Evolutionary conservation across 2,113 vertebrate genomes (phyloP).

Genomic region (Gymnobelideus leadbeateri): DNA sequence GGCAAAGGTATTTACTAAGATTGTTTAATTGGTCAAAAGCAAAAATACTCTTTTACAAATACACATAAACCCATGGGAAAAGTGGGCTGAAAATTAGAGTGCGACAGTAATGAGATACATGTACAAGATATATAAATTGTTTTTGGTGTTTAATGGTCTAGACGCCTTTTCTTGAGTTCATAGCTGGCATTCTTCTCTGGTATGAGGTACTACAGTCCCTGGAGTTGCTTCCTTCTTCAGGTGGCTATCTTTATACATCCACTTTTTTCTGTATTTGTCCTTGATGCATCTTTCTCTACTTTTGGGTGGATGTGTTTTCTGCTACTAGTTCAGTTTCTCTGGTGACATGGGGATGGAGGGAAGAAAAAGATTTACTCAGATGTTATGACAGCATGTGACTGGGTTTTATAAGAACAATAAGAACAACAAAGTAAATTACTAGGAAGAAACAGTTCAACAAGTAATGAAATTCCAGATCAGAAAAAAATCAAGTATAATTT

Average conservation of each 20-base stretch:
- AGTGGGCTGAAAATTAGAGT: not conserved
- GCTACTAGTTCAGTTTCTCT: not conserved
- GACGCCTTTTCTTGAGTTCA: not conserved
- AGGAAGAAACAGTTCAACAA: too few relatives aligned
- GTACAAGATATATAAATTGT: not conserved
- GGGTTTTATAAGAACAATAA: too few relatives aligned
- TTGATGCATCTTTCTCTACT: not conserved
- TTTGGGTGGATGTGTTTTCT: not conserved
- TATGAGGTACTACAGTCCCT: not conserved
- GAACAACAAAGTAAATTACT: too few relatives aligned
- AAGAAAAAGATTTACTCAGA: not conserved
- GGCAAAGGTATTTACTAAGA: not conserved
- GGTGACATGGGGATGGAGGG: not conserved
- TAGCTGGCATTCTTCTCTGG: not conserved
- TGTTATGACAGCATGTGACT: too few relatives aligned
- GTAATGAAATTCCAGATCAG: too few relatives aligned
- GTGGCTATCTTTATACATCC: not conserved
- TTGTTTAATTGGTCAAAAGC: not conserved
- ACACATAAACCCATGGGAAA: not conserved
- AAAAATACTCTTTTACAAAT: not conserved
- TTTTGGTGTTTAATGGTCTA: not conserved
- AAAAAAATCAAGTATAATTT: not conserved
- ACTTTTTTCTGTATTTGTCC: not conserved
- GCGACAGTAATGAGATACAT: not conserved
- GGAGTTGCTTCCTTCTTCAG: not conserved